Evolutionary conservation across 35 echinoderm and acorn worm species (phyloP), one percentile per base, ranked within the genome.

Genomic region (Amphiura filiformis): DNA sequence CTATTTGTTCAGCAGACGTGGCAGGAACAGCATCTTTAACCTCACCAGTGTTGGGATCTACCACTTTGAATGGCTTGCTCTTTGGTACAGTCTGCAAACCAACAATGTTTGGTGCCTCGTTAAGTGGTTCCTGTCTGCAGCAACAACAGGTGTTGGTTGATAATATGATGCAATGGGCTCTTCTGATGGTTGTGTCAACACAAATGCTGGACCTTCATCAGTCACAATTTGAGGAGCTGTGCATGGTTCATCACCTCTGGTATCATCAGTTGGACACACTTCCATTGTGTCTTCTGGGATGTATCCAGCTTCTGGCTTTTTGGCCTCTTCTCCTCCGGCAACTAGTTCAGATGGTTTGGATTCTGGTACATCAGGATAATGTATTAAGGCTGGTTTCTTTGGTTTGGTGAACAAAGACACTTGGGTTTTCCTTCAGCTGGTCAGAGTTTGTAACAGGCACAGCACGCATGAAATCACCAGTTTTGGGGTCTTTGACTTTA

Each of bases 381-480:
- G 28, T 15, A 70, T 70, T 15, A 23, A 1, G 7, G 28, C 61
- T 13, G 61, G 61, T 70, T 70, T 70, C 7, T 70, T 70, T 70
- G 61, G 61, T n/a, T 70, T 70, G 2, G 15, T n/a, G 3, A 26
- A 18, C 26, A 23, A 26, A 70, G 7, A 70, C 61, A 70, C 61
- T 70, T 18, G 61, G 61, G 61, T 70, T 70, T 52, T 18, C 28
- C 26, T 70, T 70, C 28, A 70, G 61, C 61, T 70, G 61, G 2
- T 70, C 61, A 13, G 61, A 70, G 26, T 70, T 70, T 70, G 61
- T 70, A 70, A n/a, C 61, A 70, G 61, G 61, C 28, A 70, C 61
- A n/a, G 61, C 61, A 13, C 26, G 61, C 61, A 70, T 70, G 28
- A 70, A 30, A 5, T 70, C 28, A 1, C 26, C 11, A 70, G 7